Evolutionary conservation across 2,113 vertebrate species (phyloP), one percentile per base, ranked within the genome.

Genomic region (Myiozetetes cayanensis): DNA sequence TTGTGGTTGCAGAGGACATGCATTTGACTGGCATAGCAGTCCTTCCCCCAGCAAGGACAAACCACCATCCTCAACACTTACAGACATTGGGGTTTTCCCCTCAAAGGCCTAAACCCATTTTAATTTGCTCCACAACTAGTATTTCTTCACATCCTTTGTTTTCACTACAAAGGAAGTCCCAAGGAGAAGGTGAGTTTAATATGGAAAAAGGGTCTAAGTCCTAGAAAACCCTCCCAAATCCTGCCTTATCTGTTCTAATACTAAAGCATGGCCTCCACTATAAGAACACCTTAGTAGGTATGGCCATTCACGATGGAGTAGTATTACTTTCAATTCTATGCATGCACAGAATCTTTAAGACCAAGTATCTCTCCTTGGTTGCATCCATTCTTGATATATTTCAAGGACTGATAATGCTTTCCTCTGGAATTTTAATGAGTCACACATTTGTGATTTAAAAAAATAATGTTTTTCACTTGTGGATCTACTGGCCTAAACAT

Each of bases 41-140:
- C 58, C 67, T 43, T 88, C 46, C 30, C 46, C 30, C 43, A 66
- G 43, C 53, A 77, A 59, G 33, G 59, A 70, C 50, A 62, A 66
- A 74, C 12, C 58, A 61, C 30, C 15, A 12, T 37, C 39, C 41
- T 83, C 67, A 58, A 17, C 0, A 0, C 12, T 78, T 44, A 81
- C 0, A 47, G 30, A 50, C 52, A 50, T 0, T 1, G 4, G 9
- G 2, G 1, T 25, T 56, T 55, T 20, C 19, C 33, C n/a, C 37
- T 46, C 28, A 10, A 70, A 88, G n/a, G 55, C 41, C 28, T 46
- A 56, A 89, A 25, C 2, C 2, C 5, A 23, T 81, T 87, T 93
- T n/a, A 8, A 50, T 95, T 67, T 94, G 28, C 14, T 31, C 19
- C 52, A 65, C 11, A 75, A 47, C 23, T n/a, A 21, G 7, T 3